These are phyloP conservation scores for Diaphora mendica DNA, from an alignment of 2,888 invertebrate species.

Conservation along the genomic window DNA sequence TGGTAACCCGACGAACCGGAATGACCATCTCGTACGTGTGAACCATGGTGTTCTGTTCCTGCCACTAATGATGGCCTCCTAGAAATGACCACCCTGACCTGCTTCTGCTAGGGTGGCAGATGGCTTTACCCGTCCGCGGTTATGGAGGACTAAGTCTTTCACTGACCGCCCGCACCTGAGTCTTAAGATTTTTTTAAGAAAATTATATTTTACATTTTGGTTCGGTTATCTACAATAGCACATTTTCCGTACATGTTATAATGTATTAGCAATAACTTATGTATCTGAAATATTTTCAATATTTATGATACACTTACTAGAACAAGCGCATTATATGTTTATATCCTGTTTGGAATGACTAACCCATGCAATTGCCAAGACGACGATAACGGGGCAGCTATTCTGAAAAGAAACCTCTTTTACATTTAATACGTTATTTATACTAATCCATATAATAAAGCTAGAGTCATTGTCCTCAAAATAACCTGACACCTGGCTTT, in stretches of 20 bases:
- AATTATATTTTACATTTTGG: not conserved
- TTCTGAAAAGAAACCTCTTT: not conserved
- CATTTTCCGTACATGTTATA: not conserved
- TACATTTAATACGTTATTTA: conserved; percentile 1
- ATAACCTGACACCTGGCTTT: conserved; percentile 24
- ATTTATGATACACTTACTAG: not conserved
- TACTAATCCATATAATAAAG: conserved; percentile 7
- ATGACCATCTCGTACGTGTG: no score
- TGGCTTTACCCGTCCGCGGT: no score
- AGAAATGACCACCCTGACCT: no score
- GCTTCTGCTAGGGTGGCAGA: no score
- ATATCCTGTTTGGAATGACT: conserved; percentile 5
- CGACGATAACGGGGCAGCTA: conserved; percentile 1
- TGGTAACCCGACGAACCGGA: no score
- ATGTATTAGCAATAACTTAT: not conserved
- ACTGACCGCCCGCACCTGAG: no score
- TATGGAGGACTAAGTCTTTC: no score
- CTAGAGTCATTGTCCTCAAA: conserved; percentile 22
- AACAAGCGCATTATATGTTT: not conserved
- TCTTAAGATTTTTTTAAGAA: no score
- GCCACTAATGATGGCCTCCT: no score
- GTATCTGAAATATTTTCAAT: not conserved
- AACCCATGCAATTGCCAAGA: conserved; percentile 5
- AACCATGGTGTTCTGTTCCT: no score
- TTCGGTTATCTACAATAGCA: not conserved